These are phyloP conservation scores for Orthochromis indermauri DNA, from an alignment of 2,113 vertebrate genomes.

Conservation along the genomic window DNA sequence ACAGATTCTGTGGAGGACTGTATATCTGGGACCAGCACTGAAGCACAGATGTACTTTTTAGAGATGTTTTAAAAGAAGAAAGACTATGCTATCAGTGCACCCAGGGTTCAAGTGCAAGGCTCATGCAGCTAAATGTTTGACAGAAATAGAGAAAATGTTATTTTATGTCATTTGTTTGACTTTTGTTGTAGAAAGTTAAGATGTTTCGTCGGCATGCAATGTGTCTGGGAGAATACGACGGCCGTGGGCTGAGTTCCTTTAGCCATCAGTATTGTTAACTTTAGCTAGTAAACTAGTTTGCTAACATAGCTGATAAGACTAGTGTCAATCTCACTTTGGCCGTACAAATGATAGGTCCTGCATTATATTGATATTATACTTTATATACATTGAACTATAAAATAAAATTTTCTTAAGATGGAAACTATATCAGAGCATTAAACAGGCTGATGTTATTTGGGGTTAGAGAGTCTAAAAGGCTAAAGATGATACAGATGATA, in stretches of 20 bases:
- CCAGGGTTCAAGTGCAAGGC: neutral
- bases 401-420: neutral
- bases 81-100: neutral
- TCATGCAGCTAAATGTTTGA: neutral
- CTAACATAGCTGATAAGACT: neutral
- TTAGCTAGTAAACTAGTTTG: neutral
- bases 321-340: neutral
- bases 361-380: neutral
- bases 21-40: neutral
- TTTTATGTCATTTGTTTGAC: neutral
- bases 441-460: neutral
- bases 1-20: neutral
- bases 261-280: neutral
- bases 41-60: neutral
- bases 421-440: neutral
- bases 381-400: neutral
- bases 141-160: neutral
- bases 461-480: neutral
- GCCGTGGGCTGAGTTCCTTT: neutral
- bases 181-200: neutral
- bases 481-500: neutral
- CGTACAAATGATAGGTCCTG: neutral
- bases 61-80: neutral
- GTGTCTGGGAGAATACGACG: rapidly evolving
- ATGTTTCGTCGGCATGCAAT: neutral